Conservation (phyloP, 2,113 vertebrate genomes). For the Hydrolagus affinis region DNA sequence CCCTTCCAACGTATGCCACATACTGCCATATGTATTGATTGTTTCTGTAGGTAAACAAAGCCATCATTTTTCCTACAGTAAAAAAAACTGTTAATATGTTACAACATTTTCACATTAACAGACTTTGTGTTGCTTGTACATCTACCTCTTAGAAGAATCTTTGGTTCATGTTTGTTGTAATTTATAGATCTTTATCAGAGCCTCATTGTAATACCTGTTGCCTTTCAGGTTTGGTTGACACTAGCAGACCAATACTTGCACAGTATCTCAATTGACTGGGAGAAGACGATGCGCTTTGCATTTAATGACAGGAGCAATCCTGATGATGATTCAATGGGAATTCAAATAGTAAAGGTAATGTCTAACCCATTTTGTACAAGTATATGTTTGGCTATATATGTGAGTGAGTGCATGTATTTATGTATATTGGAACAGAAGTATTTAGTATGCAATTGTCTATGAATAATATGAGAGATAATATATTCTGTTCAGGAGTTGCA, state of each 20-base stretch:
- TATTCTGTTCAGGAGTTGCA: no score
- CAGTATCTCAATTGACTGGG: conserved; percentile 95
- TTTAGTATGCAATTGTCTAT: no score
- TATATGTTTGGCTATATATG: no score
- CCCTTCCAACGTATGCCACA: no score
- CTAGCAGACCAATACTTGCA: conserved; percentile 91
- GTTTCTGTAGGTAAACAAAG: no score
- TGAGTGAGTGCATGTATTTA: background rate
- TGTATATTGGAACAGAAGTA: no score
- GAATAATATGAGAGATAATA: no score
- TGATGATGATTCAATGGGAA: conserved; percentile 92
- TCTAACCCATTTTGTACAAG: background rate
- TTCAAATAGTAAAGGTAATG: conserved; percentile 94
- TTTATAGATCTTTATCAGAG: background rate
- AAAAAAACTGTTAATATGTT: no score
- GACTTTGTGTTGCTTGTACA: background rate
- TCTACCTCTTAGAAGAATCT: background rate
- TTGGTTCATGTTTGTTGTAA: background rate
- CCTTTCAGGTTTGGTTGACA: conserved; percentile 84
- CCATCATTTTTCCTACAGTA: no score
- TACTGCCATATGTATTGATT: no score
- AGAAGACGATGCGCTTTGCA: conserved; percentile 93
- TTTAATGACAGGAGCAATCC: conserved; percentile 98
- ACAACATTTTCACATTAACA: background rate
- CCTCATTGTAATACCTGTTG: background rate